Percentiles rank a stretch among this genome's conserved stretches.
phyloP scores from a whole-genome alignment of 2,113 vertebrate species.

The Sylvilagus bachmani region DNA sequence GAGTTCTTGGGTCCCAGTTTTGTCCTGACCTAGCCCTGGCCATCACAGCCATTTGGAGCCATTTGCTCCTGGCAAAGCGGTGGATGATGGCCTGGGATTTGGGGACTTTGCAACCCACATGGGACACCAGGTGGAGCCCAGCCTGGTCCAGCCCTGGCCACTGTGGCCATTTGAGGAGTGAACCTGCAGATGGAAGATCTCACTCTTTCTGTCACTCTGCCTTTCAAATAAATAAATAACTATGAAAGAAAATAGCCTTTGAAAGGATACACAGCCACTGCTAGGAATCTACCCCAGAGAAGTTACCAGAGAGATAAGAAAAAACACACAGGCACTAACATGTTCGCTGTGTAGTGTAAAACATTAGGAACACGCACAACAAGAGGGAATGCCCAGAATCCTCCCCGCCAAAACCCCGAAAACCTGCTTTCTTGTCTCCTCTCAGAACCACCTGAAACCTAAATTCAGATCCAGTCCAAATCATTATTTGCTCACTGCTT shows the following conservation, averaged over 20 bases:
- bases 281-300: background rate
- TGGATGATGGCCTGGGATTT: no score
- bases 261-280: background rate
- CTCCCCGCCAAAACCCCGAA: background rate
- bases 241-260: slow-evolving; percentile 5
- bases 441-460: background rate
- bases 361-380: background rate
- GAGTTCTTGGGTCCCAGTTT: no score
- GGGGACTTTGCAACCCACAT: no score
- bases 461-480: background rate
- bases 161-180: no score
- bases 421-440: slow-evolving; percentile 34
- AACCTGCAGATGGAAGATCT: no score
- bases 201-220: no score
- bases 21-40: no score
- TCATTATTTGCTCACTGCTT: background rate
- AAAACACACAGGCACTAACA: background rate
- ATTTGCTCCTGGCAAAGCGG: no score
- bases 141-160: no score
- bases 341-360: background rate
- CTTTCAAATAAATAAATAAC: background rate
- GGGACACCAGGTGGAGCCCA: no score
- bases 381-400: background rate
- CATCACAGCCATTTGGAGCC: no score
- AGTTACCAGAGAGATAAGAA: background rate